Evolutionary conservation across 2,888 invertebrate species (phyloP).

Genomic region (Syrphus vitripennis): DNA sequence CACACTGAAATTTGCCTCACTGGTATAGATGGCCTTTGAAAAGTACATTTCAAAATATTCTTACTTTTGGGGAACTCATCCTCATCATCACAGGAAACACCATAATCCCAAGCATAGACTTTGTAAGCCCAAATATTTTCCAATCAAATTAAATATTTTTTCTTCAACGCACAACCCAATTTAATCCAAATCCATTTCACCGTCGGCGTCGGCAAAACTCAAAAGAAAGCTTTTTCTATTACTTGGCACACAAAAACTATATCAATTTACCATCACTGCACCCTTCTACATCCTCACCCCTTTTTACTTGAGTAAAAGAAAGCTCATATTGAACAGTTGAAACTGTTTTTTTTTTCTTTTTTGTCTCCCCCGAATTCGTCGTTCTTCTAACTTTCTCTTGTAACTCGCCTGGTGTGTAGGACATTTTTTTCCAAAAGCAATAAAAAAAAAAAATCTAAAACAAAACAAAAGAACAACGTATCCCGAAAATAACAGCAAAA

Average conservation of each 20-base stretch:
- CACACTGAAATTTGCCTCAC: no score
- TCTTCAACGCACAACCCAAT: background rate
- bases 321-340: conserved; percentile 52
- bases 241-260: conserved; percentile 23
- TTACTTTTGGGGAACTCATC: no score
- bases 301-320: background rate
- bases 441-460: background rate
- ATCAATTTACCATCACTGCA: conserved; percentile 16
- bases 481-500: conserved; percentile 18
- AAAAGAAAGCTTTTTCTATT: conserved; percentile 35
- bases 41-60: no score
- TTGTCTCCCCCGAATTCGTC: background rate
- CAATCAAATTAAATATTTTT: background rate
- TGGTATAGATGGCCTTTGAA: no score
- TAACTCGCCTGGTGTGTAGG: conserved; percentile 26
- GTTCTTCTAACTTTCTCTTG: conserved; percentile 49
- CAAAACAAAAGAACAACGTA: conserved; percentile 36
- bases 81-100: no score
- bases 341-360: background rate
- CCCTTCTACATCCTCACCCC: background rate
- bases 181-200: conserved; percentile 31
- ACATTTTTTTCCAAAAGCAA: conserved; percentile 22
- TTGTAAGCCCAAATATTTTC: background rate
- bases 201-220: conserved; percentile 55
- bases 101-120: background rate